A percentile compares a stretch with the other conserved stretches of the same genome.
Evolutionary conservation across 2,797 vertebrate species (phyloP).

Genomic region (Vireo griseus): DNA sequence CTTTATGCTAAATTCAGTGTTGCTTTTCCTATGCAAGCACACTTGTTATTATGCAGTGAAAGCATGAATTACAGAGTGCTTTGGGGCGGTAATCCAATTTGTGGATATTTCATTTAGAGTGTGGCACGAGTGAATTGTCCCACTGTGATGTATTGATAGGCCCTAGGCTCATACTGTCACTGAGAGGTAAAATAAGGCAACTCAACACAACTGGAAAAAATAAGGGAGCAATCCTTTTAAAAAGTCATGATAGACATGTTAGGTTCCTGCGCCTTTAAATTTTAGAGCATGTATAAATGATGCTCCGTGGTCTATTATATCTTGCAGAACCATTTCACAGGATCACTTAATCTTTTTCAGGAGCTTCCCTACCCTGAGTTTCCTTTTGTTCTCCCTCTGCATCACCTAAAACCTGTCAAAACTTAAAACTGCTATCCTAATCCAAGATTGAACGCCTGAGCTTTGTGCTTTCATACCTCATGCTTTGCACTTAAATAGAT

Average conservation of each 20-base stretch:
- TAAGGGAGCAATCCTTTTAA: neutral
- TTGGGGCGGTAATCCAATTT: neutral
- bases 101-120: constrained; percentile 32
- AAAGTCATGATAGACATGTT: neutral
- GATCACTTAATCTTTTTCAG: constrained; percentile 14
- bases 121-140: neutral
- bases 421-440: constrained; percentile 35
- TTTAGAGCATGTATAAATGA: neutral
- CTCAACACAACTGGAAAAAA: neutral
- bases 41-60: neutral
- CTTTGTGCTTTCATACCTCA: neutral
- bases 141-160: neutral
- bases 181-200: neutral
- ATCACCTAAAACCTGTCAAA: constrained; percentile 32
- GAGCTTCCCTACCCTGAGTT: neutral
- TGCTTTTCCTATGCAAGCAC: neutral
- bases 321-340: constrained; percentile 11
- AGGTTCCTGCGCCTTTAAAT: neutral
- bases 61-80: neutral
- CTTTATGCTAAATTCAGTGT: neutral
- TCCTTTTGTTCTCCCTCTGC: constrained; percentile 15
- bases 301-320: neutral
- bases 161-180: neutral
- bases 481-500: neutral
- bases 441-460: neutral